phyloP scores from a whole-genome alignment of 2,797 vertebrate species.

The Lagocephalus sceleratus region DNA sequence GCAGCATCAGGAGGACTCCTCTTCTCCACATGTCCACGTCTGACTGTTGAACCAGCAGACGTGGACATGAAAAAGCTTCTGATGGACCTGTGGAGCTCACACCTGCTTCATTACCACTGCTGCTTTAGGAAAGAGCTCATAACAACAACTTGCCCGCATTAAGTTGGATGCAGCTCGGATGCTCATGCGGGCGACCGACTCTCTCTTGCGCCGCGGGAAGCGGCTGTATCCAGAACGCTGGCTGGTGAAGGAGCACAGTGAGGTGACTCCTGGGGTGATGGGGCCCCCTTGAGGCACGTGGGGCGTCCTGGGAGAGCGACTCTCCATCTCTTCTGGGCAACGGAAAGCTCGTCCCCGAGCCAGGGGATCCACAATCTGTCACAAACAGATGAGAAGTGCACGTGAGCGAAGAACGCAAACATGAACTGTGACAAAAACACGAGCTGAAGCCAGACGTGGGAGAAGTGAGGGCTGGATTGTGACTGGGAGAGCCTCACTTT shows the following conservation, averaged over 20 bases:
- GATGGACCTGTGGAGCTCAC: too few species aligned
- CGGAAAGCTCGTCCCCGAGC: conserved; percentile 91
- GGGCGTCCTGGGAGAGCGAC: conserved; percentile 77
- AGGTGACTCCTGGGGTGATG: conserved; percentile 82
- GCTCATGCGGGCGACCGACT: conserved; percentile 95
- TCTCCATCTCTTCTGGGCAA: conserved; percentile 82
- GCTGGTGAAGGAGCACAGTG: conserved; percentile 88
- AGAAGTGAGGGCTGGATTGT: too few species aligned
- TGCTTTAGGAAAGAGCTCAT: neutral
- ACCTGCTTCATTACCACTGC: too few species aligned
- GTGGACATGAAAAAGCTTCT: too few species aligned
- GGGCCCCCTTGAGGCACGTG: conserved; percentile 73
- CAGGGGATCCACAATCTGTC: conserved; percentile 90
- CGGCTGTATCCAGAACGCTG: conserved; percentile 80
- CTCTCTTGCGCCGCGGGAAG: conserved; percentile 84
- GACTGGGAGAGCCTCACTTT: too few species aligned
- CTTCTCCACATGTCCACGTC: too few species aligned
- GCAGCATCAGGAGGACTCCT: too few species aligned
- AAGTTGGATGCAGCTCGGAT: conserved; percentile 89
- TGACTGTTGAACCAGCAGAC: too few species aligned
- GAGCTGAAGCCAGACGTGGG: too few species aligned
- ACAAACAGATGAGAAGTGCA: too few species aligned
- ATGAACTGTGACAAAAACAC: too few species aligned
- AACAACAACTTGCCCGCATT: conserved; percentile 73
- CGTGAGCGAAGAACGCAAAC: neutral